Percentiles rank a stretch among this genome's conserved stretches.
phyloP scores from a whole-genome alignment of 2,888 invertebrate genomes.

The Hydrotaea diabolus region DNA sequence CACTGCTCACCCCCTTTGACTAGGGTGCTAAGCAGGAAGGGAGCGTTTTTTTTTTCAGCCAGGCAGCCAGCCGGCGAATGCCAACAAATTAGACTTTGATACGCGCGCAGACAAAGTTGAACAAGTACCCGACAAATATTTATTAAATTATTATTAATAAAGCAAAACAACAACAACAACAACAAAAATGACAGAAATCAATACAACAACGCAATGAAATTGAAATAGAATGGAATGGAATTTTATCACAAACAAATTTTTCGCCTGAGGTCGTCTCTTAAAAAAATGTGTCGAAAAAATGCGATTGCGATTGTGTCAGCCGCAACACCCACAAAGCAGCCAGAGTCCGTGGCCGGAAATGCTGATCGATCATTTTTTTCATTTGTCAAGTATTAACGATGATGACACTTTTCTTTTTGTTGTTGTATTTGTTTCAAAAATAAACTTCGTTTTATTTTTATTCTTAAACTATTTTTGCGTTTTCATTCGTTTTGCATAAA shows the following conservation, averaged over 20 bases:
- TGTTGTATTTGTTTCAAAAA: no score
- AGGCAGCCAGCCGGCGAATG: not conserved
- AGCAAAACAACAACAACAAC: not conserved
- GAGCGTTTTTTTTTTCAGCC: not conserved
- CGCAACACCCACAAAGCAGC: not conserved
- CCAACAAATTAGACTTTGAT: not conserved
- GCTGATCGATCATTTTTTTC: conserved; percentile 22
- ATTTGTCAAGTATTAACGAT: not conserved
- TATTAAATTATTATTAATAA: conserved; percentile 16
- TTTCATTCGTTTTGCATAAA: no score
- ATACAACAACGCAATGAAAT: not conserved
- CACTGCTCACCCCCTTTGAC: not conserved
- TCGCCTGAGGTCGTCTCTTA: not conserved
- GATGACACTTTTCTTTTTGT: not conserved
- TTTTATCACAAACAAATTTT: conserved; percentile 9
- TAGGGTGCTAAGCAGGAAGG: not conserved
- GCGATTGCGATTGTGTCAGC: conserved; percentile 8
- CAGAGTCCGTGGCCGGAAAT: conserved; percentile 21
- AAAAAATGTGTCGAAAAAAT: not conserved
- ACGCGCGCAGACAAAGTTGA: not conserved
- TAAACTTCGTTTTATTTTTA: not conserved
- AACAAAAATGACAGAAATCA: not conserved
- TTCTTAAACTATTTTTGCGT: no score
- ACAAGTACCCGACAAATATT: conserved; percentile 22
- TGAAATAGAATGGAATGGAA: conserved; percentile 8